Base-by-base conservation (phyloP, 2,888 invertebrate genomes). In the Sisyra nigra region DNA sequence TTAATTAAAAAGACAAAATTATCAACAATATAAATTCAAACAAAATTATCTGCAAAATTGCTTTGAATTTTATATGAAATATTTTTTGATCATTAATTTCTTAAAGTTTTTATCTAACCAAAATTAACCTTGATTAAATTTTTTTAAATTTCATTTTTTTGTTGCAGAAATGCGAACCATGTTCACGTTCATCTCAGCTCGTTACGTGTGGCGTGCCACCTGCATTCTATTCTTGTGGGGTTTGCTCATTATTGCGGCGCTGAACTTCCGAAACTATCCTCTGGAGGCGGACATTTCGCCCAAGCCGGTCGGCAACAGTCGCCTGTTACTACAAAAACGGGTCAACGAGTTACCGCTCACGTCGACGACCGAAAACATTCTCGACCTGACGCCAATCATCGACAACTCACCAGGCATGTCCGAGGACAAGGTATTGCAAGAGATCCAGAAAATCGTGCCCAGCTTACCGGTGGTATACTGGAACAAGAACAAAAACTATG, bases 381-480 rank as follows among this genome's bases (percentile, higher is more conserved):
- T 61, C 9, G 67, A 71, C 18, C 57, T 69, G 48, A 73, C 76
- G 50, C 76, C 75, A 0, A 62, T 67, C 45, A 61, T 77, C 19
- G 77, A 77, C 57, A 71, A 68, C 48, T 68, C 72, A 34, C 72
- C 72, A 0, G 65, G 65, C n/a, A 61, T 69, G 36, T 68, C 74
- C 41, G 88, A 89, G 57, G 82, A 80, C 44, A 76, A 80, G 58
- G 67, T 83, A 49, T 77, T 83, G 41, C 75, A 74, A 45, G 84
- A 86, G 56, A 80, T 87, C 44, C 83, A 85, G 59, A 72, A 76
- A 10, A 71, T 80, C 32, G 71, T 88, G 56, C 88, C 89, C 4
- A 88, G 84, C 51, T 67, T 91, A 33, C 91, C 91, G 3, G 76
- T 88, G 39, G 75, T 77, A 45, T 88, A 86, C 61, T 89, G 88